Evolutionary conservation across 2,797 vertebrate species (phyloP), one percentile per base, ranked within the genome.

Genomic region (Oreochromis mossambicus): DNA sequence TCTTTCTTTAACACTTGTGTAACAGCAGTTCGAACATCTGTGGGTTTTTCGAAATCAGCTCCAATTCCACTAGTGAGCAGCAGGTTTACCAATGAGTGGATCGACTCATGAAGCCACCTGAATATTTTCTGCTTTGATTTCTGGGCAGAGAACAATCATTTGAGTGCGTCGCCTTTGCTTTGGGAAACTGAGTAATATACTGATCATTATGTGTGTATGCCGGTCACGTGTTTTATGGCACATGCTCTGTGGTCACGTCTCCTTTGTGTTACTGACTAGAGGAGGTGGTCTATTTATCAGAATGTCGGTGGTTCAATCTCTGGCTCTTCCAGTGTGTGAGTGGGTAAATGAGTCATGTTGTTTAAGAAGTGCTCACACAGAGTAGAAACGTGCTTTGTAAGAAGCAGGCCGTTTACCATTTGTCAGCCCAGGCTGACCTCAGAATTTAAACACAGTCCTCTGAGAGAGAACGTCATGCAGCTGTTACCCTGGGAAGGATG

Each of bases 321-420:
- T 66, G n/a, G 34, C 34, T 66, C 19, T 41, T 38, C 34, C 34
- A 0, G 61, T 41, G 61, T 66, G 58, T 63, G 32, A 63, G 34
- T 63, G 58, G 19, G 58, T 63, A 63, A 63, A 63, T 63, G 34
- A 63, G 58, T 21, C 6, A 63, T 63, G 58, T 63, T 63, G 34
- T 63, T 38, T 63, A 8, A 63, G 55, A 58, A 32, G 26, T 32
- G 14, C 26, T 58, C 55, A 32, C 14, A 10, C 55, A 17, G 7
- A 66, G 34, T 66, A 63, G 34, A 21, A 66, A 38, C 34, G 7
- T 34, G 34, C 61, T 41, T 41, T 21, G 7, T 41, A 41, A 66
- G 19, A 66, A 66, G 34, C 34, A 66, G 34, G 11, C 1, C 34
- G 1, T 66, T 66, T 66, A 66, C n/a, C 34, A 66, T 66, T 66